Evolutionary conservation across 2,797 vertebrate genomes (phyloP), one percentile per base, ranked within the genome.

Genomic region (Myotis daubentonii): DNA sequence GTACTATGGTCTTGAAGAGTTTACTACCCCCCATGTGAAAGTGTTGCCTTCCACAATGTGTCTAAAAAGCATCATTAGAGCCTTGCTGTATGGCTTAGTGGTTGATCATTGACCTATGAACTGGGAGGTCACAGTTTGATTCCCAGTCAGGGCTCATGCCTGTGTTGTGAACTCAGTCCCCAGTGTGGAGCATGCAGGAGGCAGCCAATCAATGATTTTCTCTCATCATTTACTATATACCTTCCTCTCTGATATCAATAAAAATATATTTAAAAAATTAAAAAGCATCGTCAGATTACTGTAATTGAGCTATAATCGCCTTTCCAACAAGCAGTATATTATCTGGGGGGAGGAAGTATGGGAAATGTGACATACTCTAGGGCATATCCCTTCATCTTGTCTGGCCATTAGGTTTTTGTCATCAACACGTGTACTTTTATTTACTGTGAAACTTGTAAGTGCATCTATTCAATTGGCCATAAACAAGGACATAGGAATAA

Each of bases 401-500:
- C 66, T 91, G 11, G 15, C 6, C 41, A 47, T 30, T 65, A 83
- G 25, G 11, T 6, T 41, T 87, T 41, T 49, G n/a, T 87, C 33
- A 87, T 57, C 3, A 70, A 8, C 74, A 65, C 33, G 12, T 60
- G 12, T 84, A 66, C n/a, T 85, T 92, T 49, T 25, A 68, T 91
- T 65, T 49, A 55, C 8, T 44, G 51, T 62, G 20, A 96, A 95
- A 92, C 16, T 38, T 47, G 6, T 91, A 53, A 74, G 66, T 79
- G 8, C 2, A 60, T 16, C 11, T 75, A 53, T 89, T 94, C 97
- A 98, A 97, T 97, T 98, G 97, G 93, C 97, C 96, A 98, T 97
- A 98, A 98, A 97, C 95, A 96, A 96, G 97, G 96, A 98, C 96
- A 97, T 95, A 96, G 96, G 97, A 96, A 87, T 98, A 98, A 98